Evolutionary conservation across 2,113 vertebrate genomes (phyloP).

Genomic region (Brachyhypopomus occidentalis): DNA sequence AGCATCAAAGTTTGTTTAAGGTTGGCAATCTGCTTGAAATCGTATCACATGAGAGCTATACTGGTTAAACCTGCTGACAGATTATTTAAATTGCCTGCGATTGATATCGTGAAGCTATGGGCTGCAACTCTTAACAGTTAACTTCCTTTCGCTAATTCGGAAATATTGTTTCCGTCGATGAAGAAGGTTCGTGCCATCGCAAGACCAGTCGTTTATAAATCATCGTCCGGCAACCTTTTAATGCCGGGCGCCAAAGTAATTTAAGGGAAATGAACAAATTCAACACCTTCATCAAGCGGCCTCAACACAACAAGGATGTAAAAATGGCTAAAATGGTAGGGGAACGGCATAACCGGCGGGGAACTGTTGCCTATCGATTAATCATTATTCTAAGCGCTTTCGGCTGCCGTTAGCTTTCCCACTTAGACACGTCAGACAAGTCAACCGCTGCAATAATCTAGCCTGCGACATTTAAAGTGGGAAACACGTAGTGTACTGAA

Average conservation of each 20-base stretch:
- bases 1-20: background rate
- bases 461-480: slow-evolving; percentile 15
- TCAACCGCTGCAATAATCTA: background rate
- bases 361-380: slow-evolving; percentile 30
- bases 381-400: background rate
- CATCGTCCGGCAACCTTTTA: too few relatives aligned
- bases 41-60: background rate
- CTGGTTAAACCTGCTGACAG: background rate
- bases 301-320: background rate
- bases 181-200: background rate
- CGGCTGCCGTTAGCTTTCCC: too few relatives aligned
- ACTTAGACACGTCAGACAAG: too few relatives aligned
- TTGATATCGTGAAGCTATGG: too few relatives aligned
- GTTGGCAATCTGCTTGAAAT: background rate
- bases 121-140: too few relatives aligned
- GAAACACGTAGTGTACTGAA: background rate
- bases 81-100: background rate
- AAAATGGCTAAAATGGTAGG: background rate
- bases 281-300: too few relatives aligned
- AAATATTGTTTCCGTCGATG: background rate
- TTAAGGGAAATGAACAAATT: too few relatives aligned
- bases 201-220: too few relatives aligned
- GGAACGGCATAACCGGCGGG: slow-evolving; percentile 12
- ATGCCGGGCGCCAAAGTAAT: too few relatives aligned
- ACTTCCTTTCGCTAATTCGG: background rate